Evolutionary conservation across 2,888 invertebrate genomes (phyloP).

Genomic region (Tricholauxania praeusta): DNA sequence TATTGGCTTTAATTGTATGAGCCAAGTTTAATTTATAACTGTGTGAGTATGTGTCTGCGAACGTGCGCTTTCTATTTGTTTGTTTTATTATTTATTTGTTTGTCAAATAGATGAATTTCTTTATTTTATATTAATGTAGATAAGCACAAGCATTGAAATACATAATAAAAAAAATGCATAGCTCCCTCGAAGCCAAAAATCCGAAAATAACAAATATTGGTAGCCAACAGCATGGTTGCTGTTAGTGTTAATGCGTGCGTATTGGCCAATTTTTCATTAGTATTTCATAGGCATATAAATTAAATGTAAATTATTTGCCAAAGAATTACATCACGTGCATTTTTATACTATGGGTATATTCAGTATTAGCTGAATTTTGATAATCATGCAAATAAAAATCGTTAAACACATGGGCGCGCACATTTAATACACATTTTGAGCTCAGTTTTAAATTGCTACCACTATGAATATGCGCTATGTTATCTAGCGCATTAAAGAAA

Average conservation of each 20-base stretch:
- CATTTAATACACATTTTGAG: too few species aligned
- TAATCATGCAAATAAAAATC: not conserved
- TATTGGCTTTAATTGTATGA: too few species aligned
- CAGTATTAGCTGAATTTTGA: not conserved
- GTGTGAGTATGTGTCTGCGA: conserved; percentile 16
- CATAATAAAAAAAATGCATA: not conserved
- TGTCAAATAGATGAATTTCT: conserved; percentile 45
- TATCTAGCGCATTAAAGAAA: too few species aligned
- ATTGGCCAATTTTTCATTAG: conserved; percentile 4
- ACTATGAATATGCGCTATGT: too few species aligned
- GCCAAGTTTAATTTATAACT: not conserved
- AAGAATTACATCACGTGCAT: conserved; percentile 36
- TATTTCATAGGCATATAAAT: conserved; percentile 9
- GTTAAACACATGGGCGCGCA: too few species aligned
- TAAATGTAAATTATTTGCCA: conserved; percentile 14
- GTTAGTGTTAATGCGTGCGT: not conserved
- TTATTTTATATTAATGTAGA: conserved; percentile 37
- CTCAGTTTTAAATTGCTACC: too few species aligned
- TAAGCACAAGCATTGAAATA: not conserved
- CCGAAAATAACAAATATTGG: conserved; percentile 34
- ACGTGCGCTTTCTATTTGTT: conserved; percentile 50
- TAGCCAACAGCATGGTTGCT: not conserved
- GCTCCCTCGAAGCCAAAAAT: conserved; percentile 21
- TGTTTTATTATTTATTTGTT: conserved; percentile 43
- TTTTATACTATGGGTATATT: not conserved